Evolutionary conservation across 2,797 vertebrate species (phyloP), one percentile per base, ranked within the genome.

Genomic region (Dipus sagitta): DNA sequence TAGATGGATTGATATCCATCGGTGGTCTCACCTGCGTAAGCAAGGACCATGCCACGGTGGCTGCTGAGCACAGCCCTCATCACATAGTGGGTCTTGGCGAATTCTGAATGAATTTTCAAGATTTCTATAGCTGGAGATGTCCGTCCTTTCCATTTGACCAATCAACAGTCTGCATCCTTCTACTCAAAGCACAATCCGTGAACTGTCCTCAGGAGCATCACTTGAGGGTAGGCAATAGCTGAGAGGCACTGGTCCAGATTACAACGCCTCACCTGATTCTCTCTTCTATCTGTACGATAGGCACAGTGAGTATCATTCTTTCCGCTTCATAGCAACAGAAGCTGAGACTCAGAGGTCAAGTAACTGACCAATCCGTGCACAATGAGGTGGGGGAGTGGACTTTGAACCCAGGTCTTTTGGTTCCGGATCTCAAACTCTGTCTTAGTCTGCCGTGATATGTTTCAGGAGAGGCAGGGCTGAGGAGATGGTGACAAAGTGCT

Each of bases 41-140:
- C 24, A 92, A 78, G 32, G 83, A 42, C 42, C 58, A 65, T 14
- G 23, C n/a, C 13, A 26, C 23, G 26, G 28, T 21, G 47, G 13
- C n/a, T 42, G 21, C 65, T 32, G 62, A 34, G 26, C 4, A 76
- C 47, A 47, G 47, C 47, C 1, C 60, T 82, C n/a, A 54, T 75
- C 67, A 23, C 65, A 65, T 77, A 76, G 64, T 60, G 52, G 58
- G 15, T 30, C 80, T 74, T 83, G 21, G 13, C 67, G 80, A 79
- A 84, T 88, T 86, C 70, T 10, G 86, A 93, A 52, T 75, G 74
- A 54, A 24, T 47, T 94, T 86, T 17, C 8, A 70, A 20, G 83
- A 71, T 86, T 95, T 87, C 32, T 68, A 62, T 80, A 82, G n/a
- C 28, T 76, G 52, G 38, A 0, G 10, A 79, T 80, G 8, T 15